phyloP scores from a whole-genome alignment of 2,113 vertebrate species.

The Felis chaus region DNA sequence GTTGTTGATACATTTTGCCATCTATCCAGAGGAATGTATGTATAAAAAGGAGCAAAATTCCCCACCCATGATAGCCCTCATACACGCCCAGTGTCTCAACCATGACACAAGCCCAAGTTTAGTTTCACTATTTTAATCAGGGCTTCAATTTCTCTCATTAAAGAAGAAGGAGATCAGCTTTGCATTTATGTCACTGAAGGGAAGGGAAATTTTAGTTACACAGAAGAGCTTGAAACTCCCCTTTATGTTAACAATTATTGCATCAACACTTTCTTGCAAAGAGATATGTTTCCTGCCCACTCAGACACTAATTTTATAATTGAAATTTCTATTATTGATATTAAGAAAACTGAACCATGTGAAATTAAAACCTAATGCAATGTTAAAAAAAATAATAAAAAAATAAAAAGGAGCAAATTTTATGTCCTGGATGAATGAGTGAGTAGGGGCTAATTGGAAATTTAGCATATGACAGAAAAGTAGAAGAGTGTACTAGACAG shows the following conservation, averaged over 20 bases:
- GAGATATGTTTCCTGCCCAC: slow-evolving; percentile 62
- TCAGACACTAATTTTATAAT: slow-evolving; percentile 61
- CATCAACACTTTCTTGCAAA: slow-evolving; percentile 59
- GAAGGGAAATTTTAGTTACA: slow-evolving; percentile 54
- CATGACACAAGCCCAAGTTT: background rate
- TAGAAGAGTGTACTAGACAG: background rate
- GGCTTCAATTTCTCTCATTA: slow-evolving; percentile 74
- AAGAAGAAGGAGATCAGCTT: slow-evolving; percentile 71
- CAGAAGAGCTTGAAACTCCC: slow-evolving; percentile 48
- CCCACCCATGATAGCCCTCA: background rate
- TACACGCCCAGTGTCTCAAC: background rate
- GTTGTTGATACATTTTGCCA: background rate
- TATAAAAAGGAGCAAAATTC: background rate
- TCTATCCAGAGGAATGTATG: background rate
- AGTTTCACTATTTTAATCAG: slow-evolving; percentile 76
- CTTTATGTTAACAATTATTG: slow-evolving; percentile 44
- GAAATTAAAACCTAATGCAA: slow-evolving; percentile 63
- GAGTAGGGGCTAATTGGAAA: background rate
- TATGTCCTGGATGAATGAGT: background rate
- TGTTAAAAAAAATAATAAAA: background rate
- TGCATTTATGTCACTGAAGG: slow-evolving; percentile 69
- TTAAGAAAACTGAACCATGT: slow-evolving; percentile 53
- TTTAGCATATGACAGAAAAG: background rate
- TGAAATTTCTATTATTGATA: slow-evolving; percentile 67
- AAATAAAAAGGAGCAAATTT: background rate